Conservation (phyloP, 2,888 invertebrate species). For the Plebejus argus region DNA sequence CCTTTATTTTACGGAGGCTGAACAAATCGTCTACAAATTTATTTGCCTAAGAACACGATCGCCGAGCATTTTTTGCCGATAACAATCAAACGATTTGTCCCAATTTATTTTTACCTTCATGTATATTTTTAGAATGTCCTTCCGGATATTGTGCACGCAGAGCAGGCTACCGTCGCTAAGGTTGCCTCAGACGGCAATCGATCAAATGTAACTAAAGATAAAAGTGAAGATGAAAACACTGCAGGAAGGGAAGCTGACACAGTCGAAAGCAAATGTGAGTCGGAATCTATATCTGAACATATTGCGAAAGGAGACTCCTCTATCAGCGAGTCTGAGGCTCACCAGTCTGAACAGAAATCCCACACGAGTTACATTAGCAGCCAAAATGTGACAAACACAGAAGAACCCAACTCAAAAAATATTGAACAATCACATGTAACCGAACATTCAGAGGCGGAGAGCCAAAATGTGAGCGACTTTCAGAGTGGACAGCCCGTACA, state of each 20-base stretch:
- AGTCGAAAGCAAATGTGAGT: slow-evolving; percentile 56
- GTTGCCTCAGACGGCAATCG: slow-evolving; percentile 53
- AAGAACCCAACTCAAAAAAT: slow-evolving; percentile 45
- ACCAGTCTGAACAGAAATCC: slow-evolving; percentile 46
- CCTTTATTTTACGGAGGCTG: not conserved
- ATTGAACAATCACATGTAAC: slow-evolving; percentile 30
- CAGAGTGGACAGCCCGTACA: slow-evolving; percentile 40
- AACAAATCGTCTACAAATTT: not conserved
- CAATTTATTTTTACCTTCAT: slow-evolving; percentile 55
- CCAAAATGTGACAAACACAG: slow-evolving; percentile 1
- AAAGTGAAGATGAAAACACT: slow-evolving; percentile 33
- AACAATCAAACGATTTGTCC: slow-evolving; percentile 34
- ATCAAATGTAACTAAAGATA: slow-evolving; percentile 49
- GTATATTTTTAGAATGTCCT: slow-evolving; percentile 79
- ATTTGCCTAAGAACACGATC: not conserved
- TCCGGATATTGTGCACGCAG: slow-evolving; percentile 79
- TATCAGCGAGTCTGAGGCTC: slow-evolving; percentile 55
- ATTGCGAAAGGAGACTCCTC: slow-evolving; percentile 66
- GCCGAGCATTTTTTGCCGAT: not conserved
- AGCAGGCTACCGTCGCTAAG: slow-evolving; percentile 67
- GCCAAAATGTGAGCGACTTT: not conserved
- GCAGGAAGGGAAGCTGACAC: slow-evolving; percentile 41
- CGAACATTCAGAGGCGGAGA: not conserved
- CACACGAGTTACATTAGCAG: slow-evolving; percentile 51
- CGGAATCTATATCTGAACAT: slow-evolving; percentile 73